Base-by-base conservation (phyloP, 2,113 vertebrate species). In the Toxostoma redivivum region DNA sequence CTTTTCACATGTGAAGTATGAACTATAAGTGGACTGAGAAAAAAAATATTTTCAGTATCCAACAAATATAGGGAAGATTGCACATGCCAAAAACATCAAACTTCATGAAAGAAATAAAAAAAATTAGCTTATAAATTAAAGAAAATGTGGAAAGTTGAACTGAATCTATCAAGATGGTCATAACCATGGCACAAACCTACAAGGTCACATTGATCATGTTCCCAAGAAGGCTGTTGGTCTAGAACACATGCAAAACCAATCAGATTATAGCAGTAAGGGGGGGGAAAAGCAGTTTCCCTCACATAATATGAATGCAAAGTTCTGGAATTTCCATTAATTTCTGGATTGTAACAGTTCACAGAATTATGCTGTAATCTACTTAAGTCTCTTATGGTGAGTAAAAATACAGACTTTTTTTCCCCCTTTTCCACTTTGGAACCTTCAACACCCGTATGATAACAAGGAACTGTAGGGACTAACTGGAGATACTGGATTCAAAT, bases 201-300 rank as follows among this genome's bases (percentile, higher is more conserved):
- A 54, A 42, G 7, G 18, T 47, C 19, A 37, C 31, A 40, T 8
- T 73, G 24, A 37, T n/a, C 31, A 28, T 10, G 8, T 67, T 85
- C 33, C 42, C 53, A 56, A 37, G 53, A 47, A 71, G n/a, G 11
- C 15, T 60, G 31, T 15, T 13, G 61, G 31, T n/a, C 53, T 24
- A 40, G 27, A 72, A 37, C n/a, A 58, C 33, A 9, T 8, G 30
- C 25, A 78, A 73, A 74, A 12, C 3, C 2, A 77, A 81, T 30
- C 40, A 60, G 8, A 10, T 74, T 37, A 5, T 11, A 72, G 57
- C 7, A 35, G 18, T 25, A 48, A 57, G 4, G 4, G 5, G 48
- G 16, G 1, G 0, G 2, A 13, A 58, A 45, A 4, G 8, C 4
- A 4, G 10, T 16, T 90, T 72, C 9, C n/a, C 0, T 0, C 12